Evolutionary conservation across 2,888 invertebrate species (phyloP).

Genomic region (Dolomedes plantarius): DNA sequence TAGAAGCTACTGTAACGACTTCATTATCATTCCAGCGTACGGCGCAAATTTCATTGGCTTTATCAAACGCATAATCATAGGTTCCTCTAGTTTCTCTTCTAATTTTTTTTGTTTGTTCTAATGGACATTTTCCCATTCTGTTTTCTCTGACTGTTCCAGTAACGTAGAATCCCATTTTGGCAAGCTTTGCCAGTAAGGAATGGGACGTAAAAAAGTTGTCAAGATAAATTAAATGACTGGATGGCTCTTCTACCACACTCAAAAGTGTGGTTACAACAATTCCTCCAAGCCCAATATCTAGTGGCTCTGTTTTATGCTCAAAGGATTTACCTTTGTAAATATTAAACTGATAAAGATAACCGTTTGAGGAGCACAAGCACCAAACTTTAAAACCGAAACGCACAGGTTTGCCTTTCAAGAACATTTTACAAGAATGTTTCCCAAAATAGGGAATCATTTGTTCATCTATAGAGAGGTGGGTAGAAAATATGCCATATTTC

Average conservation of each 20-base stretch:
- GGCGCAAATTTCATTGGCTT: not conserved
- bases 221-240: not conserved
- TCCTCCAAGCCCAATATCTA: constrained; percentile 4
- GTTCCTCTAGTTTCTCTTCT: not conserved
- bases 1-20: too few species aligned
- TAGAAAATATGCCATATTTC: constrained; percentile 1
- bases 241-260: not conserved
- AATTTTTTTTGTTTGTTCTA: not conserved
- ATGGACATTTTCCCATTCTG: not conserved
- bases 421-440: constrained; percentile 12
- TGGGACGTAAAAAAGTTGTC: not conserved
- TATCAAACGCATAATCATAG: constrained; percentile 2
- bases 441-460: constrained; percentile 16
- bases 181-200: not conserved
- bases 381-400: constrained; percentile 2
- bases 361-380: not conserved
- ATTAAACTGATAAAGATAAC: not conserved
- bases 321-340: constrained; percentile 12
- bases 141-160: constrained; percentile 5
- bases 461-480: too few species aligned
- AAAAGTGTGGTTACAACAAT: constrained; percentile 19
- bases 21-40: not conserved
- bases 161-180: not conserved
- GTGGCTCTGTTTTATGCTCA: not conserved
- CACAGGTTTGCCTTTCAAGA: constrained; percentile 1